Base-by-base conservation (phyloP, 2,113 vertebrate genomes). In the Danionella cerebrum region DNA sequence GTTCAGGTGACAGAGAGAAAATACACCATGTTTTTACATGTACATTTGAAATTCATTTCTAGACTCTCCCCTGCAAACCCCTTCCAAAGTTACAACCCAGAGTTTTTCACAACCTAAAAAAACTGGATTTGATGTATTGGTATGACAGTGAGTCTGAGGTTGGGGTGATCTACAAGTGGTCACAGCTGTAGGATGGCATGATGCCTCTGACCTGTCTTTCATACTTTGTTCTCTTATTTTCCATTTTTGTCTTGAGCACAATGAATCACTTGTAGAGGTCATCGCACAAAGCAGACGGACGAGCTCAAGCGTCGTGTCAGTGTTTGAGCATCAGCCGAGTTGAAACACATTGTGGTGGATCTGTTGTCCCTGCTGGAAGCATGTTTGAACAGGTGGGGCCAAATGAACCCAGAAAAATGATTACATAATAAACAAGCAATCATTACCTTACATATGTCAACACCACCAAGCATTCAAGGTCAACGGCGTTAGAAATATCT, bases 361-460 rank as follows among this genome's bases (percentile, higher is more conserved):
- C 70, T 76, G 70, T 72, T 70, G 45, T 76, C 70, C 68, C 74
- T 66, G 74, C 60, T 72, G 74, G 70, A 35, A 62, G 66, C 65
- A 68, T 73, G 71, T 77, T 73, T 73, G 75, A 73, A 70, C 75
- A 77, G 75, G 75, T 73, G 75, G 38, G 70, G 71, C 75, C 67
- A 68, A 71, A 71, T 64, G 55, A 69, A 63, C 55, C 67, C 55
- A 52, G 38, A 65, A 77, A 77, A 77, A 73, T 53, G 44, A 77
- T 70, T 73, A 70, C 71, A 70, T 73, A 73, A 76, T 25, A 58
- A 77, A 19, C 29, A 18, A 16, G 55, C 51, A 63, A 62, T 73
- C 57, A 73, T 77, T 70, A 73, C 75, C 38, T 42, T 64, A 70
- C 75, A 73, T 70, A 57, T 76, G 75, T 70, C 71, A 73, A 77